phyloP scores from a whole-genome alignment of 1,140 invertebrate genomes.

The Diabrotica undecimpunctata region DNA sequence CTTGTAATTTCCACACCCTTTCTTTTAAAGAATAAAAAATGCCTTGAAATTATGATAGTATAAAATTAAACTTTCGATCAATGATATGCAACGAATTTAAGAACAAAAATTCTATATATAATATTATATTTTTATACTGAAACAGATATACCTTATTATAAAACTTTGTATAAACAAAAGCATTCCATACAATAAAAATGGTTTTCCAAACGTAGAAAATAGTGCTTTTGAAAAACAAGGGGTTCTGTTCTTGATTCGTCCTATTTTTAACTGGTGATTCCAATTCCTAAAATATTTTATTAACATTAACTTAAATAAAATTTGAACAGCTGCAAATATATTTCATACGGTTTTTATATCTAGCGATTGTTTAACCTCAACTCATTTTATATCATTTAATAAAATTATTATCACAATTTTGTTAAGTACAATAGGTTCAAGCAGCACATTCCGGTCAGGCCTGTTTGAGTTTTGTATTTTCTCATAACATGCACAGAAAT shows the following conservation, averaged over 20 bases:
- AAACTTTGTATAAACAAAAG: background rate
- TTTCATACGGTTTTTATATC: too few species aligned
- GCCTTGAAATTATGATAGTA: background rate
- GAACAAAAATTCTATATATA: background rate
- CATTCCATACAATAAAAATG: conserved; percentile 8
- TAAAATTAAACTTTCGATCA: background rate
- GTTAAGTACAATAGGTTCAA: too few species aligned
- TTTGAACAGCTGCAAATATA: background rate
- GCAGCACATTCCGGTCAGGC: too few species aligned
- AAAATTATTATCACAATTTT: too few species aligned
- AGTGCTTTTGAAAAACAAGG: background rate
- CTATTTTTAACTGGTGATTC: background rate
- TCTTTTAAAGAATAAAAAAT: conserved; percentile 1
- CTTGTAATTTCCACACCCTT: background rate
- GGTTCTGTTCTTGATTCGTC: background rate
- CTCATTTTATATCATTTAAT: too few species aligned
- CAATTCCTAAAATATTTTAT: conserved; percentile 5
- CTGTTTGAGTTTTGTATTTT: too few species aligned
- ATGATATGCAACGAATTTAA: background rate
- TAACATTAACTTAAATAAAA: too few species aligned
- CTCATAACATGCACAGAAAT: too few species aligned
- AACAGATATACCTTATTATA: background rate
- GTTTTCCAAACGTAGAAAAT: background rate
- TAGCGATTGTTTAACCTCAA: too few species aligned
- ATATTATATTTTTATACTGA: background rate